These are phyloP conservation scores for Bradypus variegatus DNA, from an alignment of 2,797 vertebrate species.

Conservation along the genomic window DNA sequence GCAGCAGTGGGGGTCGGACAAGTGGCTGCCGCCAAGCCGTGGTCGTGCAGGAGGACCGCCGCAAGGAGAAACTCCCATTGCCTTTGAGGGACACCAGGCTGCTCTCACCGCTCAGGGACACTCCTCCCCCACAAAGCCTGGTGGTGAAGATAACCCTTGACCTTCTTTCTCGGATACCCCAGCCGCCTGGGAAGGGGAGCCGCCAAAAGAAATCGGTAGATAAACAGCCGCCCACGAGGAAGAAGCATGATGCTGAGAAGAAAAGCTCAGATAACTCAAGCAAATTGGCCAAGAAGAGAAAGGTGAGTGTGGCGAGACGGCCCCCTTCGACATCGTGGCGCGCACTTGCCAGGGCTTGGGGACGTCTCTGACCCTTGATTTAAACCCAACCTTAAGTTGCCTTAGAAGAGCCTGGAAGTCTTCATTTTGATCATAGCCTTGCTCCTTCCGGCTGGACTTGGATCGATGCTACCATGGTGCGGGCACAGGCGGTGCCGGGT, in stretches of 20 bases:
- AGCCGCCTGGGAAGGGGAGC: constrained; percentile 50
- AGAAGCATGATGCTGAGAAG: constrained; percentile 70
- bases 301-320: constrained; percentile 67
- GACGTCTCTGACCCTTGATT: not conserved
- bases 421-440: not conserved
- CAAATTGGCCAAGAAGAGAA: constrained; percentile 78
- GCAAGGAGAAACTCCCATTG: constrained; percentile 67
- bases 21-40: constrained; percentile 58
- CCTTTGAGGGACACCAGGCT: constrained; percentile 62
- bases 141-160: constrained; percentile 86
- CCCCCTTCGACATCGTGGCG: accelerated
- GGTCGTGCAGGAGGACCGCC: constrained; percentile 64
- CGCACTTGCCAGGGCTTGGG: accelerated
- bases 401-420: not conserved
- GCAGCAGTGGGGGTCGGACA: constrained; percentile 49
- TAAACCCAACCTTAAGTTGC: not conserved
- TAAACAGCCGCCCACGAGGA: constrained; percentile 31
- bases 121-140: constrained; percentile 60
- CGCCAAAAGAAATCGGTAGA: constrained; percentile 53
- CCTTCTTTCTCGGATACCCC: constrained; percentile 82
- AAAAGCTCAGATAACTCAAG: constrained; percentile 45
- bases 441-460: not conserved
- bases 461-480: not conserved
- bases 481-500: accelerated
- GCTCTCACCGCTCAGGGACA: constrained; percentile 57